Base-by-base conservation (phyloP, 2,888 invertebrate genomes). In the Serrognathus titanus region DNA sequence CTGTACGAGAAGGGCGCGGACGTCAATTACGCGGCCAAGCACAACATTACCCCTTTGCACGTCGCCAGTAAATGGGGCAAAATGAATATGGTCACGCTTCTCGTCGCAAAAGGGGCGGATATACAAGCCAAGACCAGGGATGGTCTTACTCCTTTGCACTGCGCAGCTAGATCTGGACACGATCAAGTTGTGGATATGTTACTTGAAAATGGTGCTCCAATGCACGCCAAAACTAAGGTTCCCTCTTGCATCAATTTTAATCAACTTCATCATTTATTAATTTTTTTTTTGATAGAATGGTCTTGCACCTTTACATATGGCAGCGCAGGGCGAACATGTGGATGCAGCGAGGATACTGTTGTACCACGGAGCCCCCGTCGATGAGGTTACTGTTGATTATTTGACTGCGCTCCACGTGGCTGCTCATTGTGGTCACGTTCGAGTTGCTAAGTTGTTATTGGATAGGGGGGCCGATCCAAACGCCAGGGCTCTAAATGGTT, bases 31-130 rank as follows among this genome's bases (percentile, higher is more conserved):
- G 89, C 92, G 55, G 99, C 98, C 31, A 96, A 98, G 82, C 97
- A 98, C 79, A 93, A 92, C 77, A 98, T 98, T 70, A 95, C 96
- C n/a, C 97, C 97, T 0, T 80, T 99, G 51, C 98, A 99, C 77
- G 98, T 99, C 38, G 97, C 98, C 43, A 91, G 94, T 71, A 97
- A 99, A 81, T 99, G 99, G 98, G 98, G 98, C 7, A 96, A 97
- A 77, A 86, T 90, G 66, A 91, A 92, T 66, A 94, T 99, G 89
- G 90, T 95, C 31, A 87, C 88, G 56, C 79, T 98, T 63, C 83
- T 99, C 59, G 83, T 97, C 48, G 90, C 92, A 67, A 89, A 91
- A 77, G 89, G 90, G 35, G 97, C 95, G 2, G 89, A 89, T 72
- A 94, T 97, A 75, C 94, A 97, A 71, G 90, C 93, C 1, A 92